Evolutionary conservation across 2,888 invertebrate genomes (phyloP), one percentile per base, ranked within the genome.

Genomic region (Anoplius nigerrimus): DNA sequence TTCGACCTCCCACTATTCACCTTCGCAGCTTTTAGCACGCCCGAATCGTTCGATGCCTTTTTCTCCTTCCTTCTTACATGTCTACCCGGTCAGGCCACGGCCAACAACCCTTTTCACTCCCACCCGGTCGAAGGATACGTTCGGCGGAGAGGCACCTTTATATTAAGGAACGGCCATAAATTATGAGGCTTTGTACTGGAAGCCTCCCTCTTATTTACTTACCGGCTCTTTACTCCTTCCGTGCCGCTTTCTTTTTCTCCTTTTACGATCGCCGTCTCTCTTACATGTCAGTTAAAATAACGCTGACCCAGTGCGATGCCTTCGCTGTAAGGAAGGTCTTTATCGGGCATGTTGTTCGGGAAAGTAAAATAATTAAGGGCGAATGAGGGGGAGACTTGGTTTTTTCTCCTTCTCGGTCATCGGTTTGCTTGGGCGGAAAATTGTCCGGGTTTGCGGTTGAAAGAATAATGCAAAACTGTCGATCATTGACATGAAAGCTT

Each of bases 141-240:
- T 43, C 64, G 51, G 16, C 56, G 21, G 42, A 16, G 64, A 22
- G 65, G 62, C 73, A 60, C 62, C 60, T 68, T 59, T 62, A 73
- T 68, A 75, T 78, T 73, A 78, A 73, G 71, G 59, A 61, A 22
- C 42, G 52, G 60, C 42, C 62, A 69, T 78, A 78, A 79, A 78
- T 78, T 78, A 75, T 66, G 55, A 69, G 67, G 69, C 72, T 69
- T 78, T 72, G 70, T 45, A 59, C 70, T 72, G 53, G 69, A 71
- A 68, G 54, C 67, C 61, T 67, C 53, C 60, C 45, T 43, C 65
- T 71, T 75, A 68, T 70, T 78, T 72, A 78, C 62, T 60, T 58
- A 62, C 63, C 62, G 53, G 63, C 64, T 53, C 51, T 52, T 64
- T 45, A 27, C 45, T 62, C 48, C 15, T 8, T 58, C 34, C 2